These are phyloP conservation scores for Pachycephala philippinensis DNA, from an alignment of 2,113 vertebrate species.

Conservation along the genomic window DNA sequence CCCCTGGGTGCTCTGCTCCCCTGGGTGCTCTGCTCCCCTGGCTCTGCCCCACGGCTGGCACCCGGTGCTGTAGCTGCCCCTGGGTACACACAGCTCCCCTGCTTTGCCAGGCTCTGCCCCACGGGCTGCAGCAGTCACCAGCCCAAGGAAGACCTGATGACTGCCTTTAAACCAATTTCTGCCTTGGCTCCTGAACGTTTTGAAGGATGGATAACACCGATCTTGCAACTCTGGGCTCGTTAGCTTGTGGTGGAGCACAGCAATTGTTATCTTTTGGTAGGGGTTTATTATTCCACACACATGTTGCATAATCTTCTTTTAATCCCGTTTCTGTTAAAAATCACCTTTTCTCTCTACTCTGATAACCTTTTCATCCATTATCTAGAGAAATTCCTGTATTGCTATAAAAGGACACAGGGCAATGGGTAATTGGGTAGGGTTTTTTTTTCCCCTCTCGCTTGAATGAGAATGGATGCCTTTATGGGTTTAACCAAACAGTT, in stretches of 20 bases:
- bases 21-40: too few species aligned
- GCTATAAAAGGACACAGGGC: conserved; percentile 67
- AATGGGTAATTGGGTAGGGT: conserved; percentile 63
- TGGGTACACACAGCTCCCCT: too few species aligned
- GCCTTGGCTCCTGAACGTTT: not conserved
- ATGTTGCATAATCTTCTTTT: conserved; percentile 57
- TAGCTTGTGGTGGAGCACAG: not conserved
- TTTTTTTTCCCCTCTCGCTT: conserved; percentile 18
- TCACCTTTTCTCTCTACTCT: conserved; percentile 63
- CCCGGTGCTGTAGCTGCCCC: too few species aligned
- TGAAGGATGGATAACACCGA: not conserved
- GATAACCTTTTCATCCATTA: conserved; percentile 71
- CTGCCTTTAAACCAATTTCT: not conserved
- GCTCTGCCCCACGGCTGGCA: too few species aligned
- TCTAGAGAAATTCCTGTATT: conserved; percentile 63
- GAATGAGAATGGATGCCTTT: conserved; percentile 59
- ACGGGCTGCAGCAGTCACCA: not conserved
- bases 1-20: too few species aligned
- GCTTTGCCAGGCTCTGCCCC: not conserved
- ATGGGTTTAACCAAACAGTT: conserved; percentile 65
- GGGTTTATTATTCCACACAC: conserved; percentile 49
- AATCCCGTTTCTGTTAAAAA: conserved; percentile 58
- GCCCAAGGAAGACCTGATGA: not conserved
- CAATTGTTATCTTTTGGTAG: not conserved
- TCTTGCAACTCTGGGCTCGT: not conserved